Conservation (phyloP, 2,797 vertebrate genomes). For the Carduelis carduelis region DNA sequence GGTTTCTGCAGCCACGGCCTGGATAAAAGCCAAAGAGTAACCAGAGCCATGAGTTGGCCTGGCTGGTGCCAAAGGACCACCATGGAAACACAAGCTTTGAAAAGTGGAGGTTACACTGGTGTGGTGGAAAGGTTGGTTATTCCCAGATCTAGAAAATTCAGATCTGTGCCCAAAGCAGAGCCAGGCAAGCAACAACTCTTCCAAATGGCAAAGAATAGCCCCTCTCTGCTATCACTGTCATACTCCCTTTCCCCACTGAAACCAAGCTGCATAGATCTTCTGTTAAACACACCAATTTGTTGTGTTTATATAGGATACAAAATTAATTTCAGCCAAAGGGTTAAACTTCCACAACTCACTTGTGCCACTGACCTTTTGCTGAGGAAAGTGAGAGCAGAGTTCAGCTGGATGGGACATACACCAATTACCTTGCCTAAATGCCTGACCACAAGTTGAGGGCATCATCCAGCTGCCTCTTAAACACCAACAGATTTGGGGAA, state of each 20-base stretch:
- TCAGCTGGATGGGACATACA: not conserved
- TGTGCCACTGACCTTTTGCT: not conserved
- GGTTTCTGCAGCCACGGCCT: not conserved
- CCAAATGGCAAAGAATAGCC: not conserved
- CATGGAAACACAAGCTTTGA: not conserved
- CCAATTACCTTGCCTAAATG: not conserved
- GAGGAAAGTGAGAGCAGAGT: not conserved
- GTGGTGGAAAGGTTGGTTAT: not conserved
- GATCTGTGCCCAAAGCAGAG: not conserved
- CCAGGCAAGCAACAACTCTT: not conserved
- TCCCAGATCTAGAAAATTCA: not conserved
- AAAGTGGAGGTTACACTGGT: not conserved
- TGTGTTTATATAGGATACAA: not conserved
- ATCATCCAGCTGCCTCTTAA: not conserved
- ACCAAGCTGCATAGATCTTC: not conserved
- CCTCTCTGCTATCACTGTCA: not conserved
- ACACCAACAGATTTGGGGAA: not conserved
- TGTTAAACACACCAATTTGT: not conserved
- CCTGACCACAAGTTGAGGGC: not conserved
- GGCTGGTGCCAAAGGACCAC: fast-evolving
- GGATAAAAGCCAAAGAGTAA: not conserved
- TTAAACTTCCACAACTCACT: not conserved
- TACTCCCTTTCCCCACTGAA: not conserved
- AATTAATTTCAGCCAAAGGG: not conserved
- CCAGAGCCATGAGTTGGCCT: not conserved